Base-by-base conservation (phyloP, 2,888 invertebrate genomes). In the Rhogogaster chlorosoma region DNA sequence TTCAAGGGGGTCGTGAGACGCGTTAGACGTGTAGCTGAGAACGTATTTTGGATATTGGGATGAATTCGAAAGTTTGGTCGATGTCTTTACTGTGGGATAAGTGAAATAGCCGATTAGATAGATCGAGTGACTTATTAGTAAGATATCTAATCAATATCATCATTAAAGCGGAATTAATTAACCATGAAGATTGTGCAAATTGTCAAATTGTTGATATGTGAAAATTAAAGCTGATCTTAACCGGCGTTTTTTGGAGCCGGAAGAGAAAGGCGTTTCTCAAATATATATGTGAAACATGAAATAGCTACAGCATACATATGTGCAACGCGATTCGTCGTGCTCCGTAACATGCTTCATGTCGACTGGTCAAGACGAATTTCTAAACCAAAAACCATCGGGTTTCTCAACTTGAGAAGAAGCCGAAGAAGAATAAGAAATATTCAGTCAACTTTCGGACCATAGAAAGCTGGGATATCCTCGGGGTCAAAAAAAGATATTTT, bases 191-290 rank as follows among this genome's bases (percentile, higher is more conserved):
- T 22, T 61, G 61, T 61, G 26, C 3, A 22, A 26, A 61, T 61
- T 26, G 12, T 61, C 61, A 26, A 61, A 61, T 61, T 61, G 12
- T 61, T 22, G 26, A 61, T 26, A 36, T 6, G 26, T 42, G 26
- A 42, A 10, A 42, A 29, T 36, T 70, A 22, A 22, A 42, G 22
- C 22, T 10, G 73, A 22, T 73, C 10, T 73, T 42, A 12, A 38
- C 70, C 26, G n/a, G 9, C 0, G 26, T 42, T 45, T 53, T 77
- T 26, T 2, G 42, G 75, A 53, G 32, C 77, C 77, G 77, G 77
- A 45, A 49, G 77, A 77, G 77, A 77, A 77, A 77, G 77, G 77
- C 49, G 42, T 26, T 15, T 12, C 12, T 36, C 18, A n/a, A 12
- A 71, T 22, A 42, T 71, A 71, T 53, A 61, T 61, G 10, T n/a